These are phyloP conservation scores for Helicoverpa armigera DNA, from an alignment of 1,140 invertebrate genomes.

Conservation along the genomic window DNA sequence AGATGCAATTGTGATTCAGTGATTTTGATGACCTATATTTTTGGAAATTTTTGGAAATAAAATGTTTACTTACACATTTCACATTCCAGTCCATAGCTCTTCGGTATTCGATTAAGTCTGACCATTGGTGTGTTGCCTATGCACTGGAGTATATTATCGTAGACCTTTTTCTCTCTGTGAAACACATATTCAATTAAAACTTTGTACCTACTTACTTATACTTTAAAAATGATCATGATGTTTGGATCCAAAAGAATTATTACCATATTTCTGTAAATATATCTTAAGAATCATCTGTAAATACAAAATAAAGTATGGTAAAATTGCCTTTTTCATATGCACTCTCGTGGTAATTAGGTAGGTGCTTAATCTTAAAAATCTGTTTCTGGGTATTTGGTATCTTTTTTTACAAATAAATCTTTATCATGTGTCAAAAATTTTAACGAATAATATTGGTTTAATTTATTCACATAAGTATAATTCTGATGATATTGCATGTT, in stretches of 20 bases:
- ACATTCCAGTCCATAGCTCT: conserved; percentile 93
- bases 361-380: too few species aligned
- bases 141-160: conserved; percentile 90
- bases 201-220: not conserved
- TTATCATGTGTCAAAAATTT: too few species aligned
- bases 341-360: too few species aligned
- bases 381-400: too few species aligned
- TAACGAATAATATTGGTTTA: too few species aligned
- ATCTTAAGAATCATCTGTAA: not conserved
- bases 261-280: not conserved
- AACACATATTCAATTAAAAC: not conserved
- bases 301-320: too few species aligned
- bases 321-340: too few species aligned
- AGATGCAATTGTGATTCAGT: too few species aligned
- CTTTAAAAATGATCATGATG: not conserved
- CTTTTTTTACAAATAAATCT: too few species aligned
- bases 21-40: too few species aligned
- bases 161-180: conserved; percentile 43
- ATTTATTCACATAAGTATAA: too few species aligned
- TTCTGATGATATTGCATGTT: too few species aligned
- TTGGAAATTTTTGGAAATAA: not conserved
- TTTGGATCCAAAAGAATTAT: not conserved
- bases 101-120: conserved; percentile 93
- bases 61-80: conserved; percentile 88
- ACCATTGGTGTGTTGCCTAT: conserved; percentile 97